Evolutionary conservation across 2,888 invertebrate genomes (phyloP), one percentile per base, ranked within the genome.

Genomic region (Ophion costatus): DNA sequence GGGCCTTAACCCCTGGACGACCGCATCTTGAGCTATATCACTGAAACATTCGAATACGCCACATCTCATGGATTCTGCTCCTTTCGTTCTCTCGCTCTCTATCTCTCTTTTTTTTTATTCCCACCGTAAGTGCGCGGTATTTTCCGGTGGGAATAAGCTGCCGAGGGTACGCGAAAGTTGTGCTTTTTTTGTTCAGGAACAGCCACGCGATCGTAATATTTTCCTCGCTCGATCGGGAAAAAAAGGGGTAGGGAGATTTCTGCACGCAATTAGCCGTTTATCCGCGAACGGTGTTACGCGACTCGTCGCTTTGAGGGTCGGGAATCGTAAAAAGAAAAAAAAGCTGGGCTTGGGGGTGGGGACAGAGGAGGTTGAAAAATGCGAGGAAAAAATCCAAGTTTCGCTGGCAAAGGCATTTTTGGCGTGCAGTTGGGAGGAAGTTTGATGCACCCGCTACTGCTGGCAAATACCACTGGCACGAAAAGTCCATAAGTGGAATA

Each of bases 391-490:
- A 51, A 51, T 51, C 51, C 17, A 17, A 14, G 17, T 11, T 38
- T 67, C 14, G 24, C 29, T 29, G 51, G 51, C 69, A 69, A 69
- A 69, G 69, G 69, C 51, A 69, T 69, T 69, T 24, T 69, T 69
- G 69, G 24, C 2, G 2, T 51, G 14, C 11, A 9, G 51, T 45
- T 51, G 24, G 69, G n/a, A 3, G 3, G 51, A 69, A 24, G 17
- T 17, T 51, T n/a, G 17, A 51, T 69, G 45, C 45, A 14, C 9
- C 7, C n/a, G 7, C 17, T 63, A 17, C 17, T 63, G 51, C 24
- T 24, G 22, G 69, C 42, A 69, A 51, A 69, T 69, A 51, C 45
- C 17, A 69, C 51, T 51, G 69, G 51, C 51, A 17, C 17, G 69
- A 14, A 69, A 69, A 69, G 45, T 69, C 69, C 51, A 17, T 51